A percentile compares a stretch with the other conserved stretches of the same genome.
These are phyloP conservation scores for Linnaemya vulpina DNA, from an alignment of 2,888 invertebrate genomes.

Conservation along the genomic window DNA sequence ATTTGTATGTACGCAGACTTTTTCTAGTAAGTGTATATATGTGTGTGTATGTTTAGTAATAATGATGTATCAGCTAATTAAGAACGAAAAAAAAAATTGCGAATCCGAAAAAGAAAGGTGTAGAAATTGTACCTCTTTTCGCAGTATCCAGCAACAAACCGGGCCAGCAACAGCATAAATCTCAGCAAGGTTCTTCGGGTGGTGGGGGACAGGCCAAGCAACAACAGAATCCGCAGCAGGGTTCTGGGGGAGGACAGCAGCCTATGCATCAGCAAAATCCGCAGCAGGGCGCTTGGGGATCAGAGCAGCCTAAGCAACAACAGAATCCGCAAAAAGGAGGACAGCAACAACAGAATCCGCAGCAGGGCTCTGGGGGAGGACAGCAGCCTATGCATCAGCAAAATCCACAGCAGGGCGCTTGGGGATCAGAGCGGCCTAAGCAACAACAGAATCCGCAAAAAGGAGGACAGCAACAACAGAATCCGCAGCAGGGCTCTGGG, in stretches of 20 bases:
- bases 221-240: neutral
- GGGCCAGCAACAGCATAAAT: neutral
- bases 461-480: too few relatives aligned
- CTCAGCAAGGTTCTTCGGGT: conserved; percentile 1
- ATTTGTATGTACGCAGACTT: too few relatives aligned
- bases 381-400: conserved; percentile 4
- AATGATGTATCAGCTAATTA: too few relatives aligned
- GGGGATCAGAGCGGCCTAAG: conserved; percentile 1
- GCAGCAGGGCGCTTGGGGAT: neutral
- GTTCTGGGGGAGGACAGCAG: neutral
- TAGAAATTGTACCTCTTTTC: too few relatives aligned
- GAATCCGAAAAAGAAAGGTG: too few relatives aligned
- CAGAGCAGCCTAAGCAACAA: too few relatives aligned
- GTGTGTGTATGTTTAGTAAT: too few relatives aligned
- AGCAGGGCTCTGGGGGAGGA: conserved; percentile 24
- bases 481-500: conserved; percentile 25
- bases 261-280: conserved; percentile 5
- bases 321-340: conserved; percentile 34
- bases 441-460: conserved; percentile 43
- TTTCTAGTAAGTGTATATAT: too few relatives aligned
- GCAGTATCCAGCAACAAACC: too few relatives aligned
- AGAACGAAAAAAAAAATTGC: too few relatives aligned
- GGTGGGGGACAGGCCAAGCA: too few relatives aligned
- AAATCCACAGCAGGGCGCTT: conserved; percentile 21
- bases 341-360: neutral